phyloP scores from a whole-genome alignment of 2,888 invertebrate genomes.

The Geophilus truncorum region DNA sequence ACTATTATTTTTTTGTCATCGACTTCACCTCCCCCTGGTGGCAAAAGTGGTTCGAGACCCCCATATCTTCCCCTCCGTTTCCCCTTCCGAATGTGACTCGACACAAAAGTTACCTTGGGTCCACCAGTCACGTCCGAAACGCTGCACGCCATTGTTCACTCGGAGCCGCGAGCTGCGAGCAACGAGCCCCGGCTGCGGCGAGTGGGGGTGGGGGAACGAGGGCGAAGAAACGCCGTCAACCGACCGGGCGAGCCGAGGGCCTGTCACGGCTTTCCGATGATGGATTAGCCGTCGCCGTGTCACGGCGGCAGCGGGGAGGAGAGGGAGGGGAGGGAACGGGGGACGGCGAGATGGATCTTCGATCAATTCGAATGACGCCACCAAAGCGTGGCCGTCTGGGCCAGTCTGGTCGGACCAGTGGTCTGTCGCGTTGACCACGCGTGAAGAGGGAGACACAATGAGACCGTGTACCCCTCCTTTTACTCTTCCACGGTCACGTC shows the following conservation, averaged over 20 bases:
- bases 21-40: background rate
- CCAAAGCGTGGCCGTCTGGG: constrained; percentile 7
- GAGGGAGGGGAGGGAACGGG: no score
- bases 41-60: constrained; percentile 22
- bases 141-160: constrained; percentile 14
- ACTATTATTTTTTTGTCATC: background rate
- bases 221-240: background rate
- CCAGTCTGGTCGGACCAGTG: constrained; percentile 21
- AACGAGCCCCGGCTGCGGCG: no score
- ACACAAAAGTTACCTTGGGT: constrained; percentile 27
- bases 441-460: constrained; percentile 27
- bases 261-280: constrained; percentile 17
- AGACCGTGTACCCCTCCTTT: background rate
- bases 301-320: no score
- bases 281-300: constrained; percentile 15
- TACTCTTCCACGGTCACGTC: constrained; percentile 17
- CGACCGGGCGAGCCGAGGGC: background rate
- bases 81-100: constrained; percentile 24
- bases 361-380: constrained; percentile 12
- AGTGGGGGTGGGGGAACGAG: background rate
- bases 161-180: background rate
- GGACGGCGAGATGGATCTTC: background rate
- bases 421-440: constrained; percentile 27
- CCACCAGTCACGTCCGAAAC: constrained; percentile 25
- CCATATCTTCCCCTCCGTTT: constrained; percentile 20